Evolutionary conservation across 2,113 vertebrate genomes (phyloP).

Genomic region (Coptodon bakossiorum): DNA sequence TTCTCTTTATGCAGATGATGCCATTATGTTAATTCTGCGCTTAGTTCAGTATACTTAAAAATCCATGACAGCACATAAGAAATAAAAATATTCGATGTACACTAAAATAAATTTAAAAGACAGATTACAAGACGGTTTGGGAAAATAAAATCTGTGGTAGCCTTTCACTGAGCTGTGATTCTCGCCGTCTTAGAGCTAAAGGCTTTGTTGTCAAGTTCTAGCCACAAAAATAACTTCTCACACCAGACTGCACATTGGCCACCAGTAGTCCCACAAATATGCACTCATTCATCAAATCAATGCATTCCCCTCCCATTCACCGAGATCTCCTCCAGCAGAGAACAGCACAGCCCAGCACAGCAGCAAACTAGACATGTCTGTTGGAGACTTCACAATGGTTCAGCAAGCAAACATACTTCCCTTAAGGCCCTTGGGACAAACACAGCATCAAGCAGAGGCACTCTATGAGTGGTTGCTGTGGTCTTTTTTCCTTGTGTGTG

Average conservation of each 20-base stretch:
- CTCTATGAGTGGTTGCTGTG: conserved; percentile 48
- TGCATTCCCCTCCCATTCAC: conserved; percentile 72
- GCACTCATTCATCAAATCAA: conserved; percentile 76
- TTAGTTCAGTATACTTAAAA: not conserved
- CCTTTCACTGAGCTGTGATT: conserved; percentile 45
- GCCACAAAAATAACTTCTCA: conserved; percentile 61
- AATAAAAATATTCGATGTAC: not conserved
- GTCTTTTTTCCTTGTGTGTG: conserved; percentile 24
- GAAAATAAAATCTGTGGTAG: conserved; percentile 22
- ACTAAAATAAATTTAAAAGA: not conserved
- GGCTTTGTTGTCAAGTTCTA: conserved; percentile 64
- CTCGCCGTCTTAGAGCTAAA: conserved; percentile 46
- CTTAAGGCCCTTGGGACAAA: conserved; percentile 71
- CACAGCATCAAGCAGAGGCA: conserved; percentile 64
- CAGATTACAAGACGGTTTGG: not conserved
- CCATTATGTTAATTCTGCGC: not conserved
- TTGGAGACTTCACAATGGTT: conserved; percentile 72
- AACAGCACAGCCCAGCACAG: conserved; percentile 56
- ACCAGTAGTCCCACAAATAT: conserved; percentile 71
- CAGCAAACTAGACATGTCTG: conserved; percentile 64
- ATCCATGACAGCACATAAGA: not conserved
- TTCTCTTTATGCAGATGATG: conserved; percentile 9
- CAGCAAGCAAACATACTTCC: conserved; percentile 70
- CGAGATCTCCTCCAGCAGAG: conserved; percentile 69
- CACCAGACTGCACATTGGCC: conserved; percentile 70